phyloP scores from a whole-genome alignment of 2,888 invertebrate genomes.

The Pseudolycoriella hygida region DNA sequence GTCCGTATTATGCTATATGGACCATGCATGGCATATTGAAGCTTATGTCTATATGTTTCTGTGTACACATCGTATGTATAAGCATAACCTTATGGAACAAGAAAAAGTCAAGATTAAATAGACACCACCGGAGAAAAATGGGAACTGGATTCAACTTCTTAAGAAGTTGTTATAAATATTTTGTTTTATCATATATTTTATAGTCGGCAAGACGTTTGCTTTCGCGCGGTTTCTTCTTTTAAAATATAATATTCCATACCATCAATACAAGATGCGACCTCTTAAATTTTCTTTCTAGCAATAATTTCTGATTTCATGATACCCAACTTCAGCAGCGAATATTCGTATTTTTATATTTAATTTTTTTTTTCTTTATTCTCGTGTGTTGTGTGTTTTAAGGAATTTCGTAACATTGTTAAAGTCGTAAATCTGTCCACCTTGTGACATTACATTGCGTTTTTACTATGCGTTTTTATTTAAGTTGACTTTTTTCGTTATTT shows the following conservation, averaged over 20 bases:
- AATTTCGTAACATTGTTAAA: not conserved
- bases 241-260: not conserved
- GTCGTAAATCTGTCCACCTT: conserved; percentile 1
- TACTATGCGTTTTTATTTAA: too few species aligned
- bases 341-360: too few species aligned
- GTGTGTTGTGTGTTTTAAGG: not conserved
- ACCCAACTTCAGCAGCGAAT: not conserved
- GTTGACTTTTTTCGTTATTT: too few species aligned
- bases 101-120: too few species aligned
- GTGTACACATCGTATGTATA: too few species aligned
- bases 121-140: too few species aligned
- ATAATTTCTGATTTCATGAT: conserved; percentile 1
- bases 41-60: too few species aligned
- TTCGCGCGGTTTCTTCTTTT: not conserved
- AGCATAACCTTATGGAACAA: too few species aligned
- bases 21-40: too few species aligned
- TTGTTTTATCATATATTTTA: not conserved
- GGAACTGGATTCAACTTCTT: not conserved
- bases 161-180: not conserved
- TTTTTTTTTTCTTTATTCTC: too few species aligned
- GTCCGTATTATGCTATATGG: too few species aligned
- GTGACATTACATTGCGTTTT: not conserved
- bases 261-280: conserved; percentile 1
- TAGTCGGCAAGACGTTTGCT: not conserved
- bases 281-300: conserved; percentile 1